Base-by-base conservation (phyloP, 2,888 invertebrate species). In the Ochlodes sylvanus region DNA sequence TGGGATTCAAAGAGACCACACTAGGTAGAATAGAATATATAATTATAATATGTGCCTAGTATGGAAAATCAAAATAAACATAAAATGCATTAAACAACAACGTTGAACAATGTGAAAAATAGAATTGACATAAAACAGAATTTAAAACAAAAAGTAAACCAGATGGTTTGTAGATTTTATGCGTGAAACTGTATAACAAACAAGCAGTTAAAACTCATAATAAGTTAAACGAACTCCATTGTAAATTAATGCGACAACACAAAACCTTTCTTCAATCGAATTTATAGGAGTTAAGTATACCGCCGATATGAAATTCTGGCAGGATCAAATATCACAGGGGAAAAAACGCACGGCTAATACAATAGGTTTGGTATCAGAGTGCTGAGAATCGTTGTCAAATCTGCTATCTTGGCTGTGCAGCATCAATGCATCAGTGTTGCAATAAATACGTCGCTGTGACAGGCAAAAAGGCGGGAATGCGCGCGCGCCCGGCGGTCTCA, bases 391-490 rank as follows among this genome's bases (percentile, higher is more conserved):
- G 80, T 87, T 88, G 88, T 88, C 87, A 84, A 86, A 88, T 86
- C 85, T 88, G 86, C 85, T 82, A 89, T 87, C 86, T 82, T 75
- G 70, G 73, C 76, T 79, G 77, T 76, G 74, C 72, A 74, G 78
- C 75, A 75, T 78, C 79, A 73, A 74, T 75, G 77, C 83, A 83
- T 84, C 85, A 86, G 86, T 85, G 85, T 86, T 84, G 87, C 89
- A 87, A 88, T 90, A 90, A 90, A 92, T 90, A 91, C 86, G 84
- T 87, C 83, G 79, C 75, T 77, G 81, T 84, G 84, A 82, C 83
- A 79, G 79, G 76, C 83, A 91, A 91, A 91, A 92, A 90, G 86
- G 82, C 80, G 85, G 86, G 89, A 89, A 90, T 89, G 85, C 79
- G 77, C 77, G 80, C 88, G 84, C 85, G 86, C 82, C 85, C 84